These are phyloP conservation scores for Drosophila saltans DNA, from an alignment of 1,140 invertebrate species.

Conservation along the genomic window DNA sequence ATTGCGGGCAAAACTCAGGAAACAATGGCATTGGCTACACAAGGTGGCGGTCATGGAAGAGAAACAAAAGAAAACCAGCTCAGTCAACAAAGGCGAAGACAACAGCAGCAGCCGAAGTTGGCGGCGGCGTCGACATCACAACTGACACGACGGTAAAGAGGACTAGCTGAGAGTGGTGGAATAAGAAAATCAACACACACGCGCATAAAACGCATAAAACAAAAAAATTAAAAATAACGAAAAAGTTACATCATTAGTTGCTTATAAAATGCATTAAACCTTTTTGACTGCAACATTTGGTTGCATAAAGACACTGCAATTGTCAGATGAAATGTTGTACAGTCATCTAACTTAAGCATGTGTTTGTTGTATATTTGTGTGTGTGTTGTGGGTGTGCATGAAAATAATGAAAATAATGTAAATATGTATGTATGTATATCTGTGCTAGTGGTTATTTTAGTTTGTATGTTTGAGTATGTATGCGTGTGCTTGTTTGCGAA, in stretches of 20 bases:
- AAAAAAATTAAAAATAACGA: neutral
- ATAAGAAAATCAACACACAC: neutral
- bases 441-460: constrained; percentile 15
- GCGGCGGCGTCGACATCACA: constrained; percentile 34
- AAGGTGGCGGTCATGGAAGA: constrained; percentile 29
- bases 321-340: constrained; percentile 59
- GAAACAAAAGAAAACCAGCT: constrained; percentile 14
- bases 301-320: constrained; percentile 72
- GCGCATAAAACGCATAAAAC: neutral
- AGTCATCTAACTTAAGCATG: constrained; percentile 38
- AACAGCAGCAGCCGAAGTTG: constrained; percentile 23
- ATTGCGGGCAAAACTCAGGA: constrained; percentile 79
- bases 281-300: constrained; percentile 33
- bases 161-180: neutral
- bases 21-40: constrained; percentile 76
- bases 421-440: constrained; percentile 29
- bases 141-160: constrained; percentile 38
- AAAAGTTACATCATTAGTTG: constrained; percentile 62
- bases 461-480: constrained; percentile 18
- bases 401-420: constrained; percentile 28
- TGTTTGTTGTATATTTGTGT: constrained; percentile 19
- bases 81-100: neutral
- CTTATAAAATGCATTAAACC: constrained; percentile 70
- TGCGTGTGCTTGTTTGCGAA: neutral
- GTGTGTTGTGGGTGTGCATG: constrained; percentile 3